Percentiles rank a stretch among this genome's conserved stretches.
Evolutionary conservation across 2,888 invertebrate species (phyloP).

Genomic region (Auanema sp.): DNA sequence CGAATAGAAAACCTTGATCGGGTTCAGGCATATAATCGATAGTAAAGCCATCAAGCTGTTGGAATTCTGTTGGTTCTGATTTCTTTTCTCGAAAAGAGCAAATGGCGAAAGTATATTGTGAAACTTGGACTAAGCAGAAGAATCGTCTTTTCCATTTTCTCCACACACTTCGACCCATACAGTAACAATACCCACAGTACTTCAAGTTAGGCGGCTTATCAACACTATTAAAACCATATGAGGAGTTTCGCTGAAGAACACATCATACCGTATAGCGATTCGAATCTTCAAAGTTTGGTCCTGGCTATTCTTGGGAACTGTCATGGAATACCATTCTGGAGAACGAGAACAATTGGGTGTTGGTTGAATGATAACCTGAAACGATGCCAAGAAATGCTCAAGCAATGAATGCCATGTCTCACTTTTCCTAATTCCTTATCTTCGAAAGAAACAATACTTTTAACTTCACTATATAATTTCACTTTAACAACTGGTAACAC

Average conservation of each 20-base stretch:
- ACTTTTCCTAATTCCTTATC: conserved; percentile 94
- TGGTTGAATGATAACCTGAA: conserved; percentile 68
- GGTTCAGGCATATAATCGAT: conserved; percentile 95
- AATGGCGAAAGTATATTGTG: conserved; percentile 99
- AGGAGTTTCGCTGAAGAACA: background rate
- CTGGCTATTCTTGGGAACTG: conserved; percentile 86
- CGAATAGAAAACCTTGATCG: conserved; percentile 76
- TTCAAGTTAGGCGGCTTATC: conserved; percentile 99
- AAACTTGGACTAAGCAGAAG: conserved; percentile 92
- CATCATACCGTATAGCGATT: conserved; percentile 76
- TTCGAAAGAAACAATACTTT: conserved; percentile 93
- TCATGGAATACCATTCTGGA: conserved; percentile 95
- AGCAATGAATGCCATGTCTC: background rate
- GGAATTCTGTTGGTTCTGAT: conserved; percentile 98
- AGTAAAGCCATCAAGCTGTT: conserved; percentile 98
- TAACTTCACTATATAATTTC: conserved; percentile 94
- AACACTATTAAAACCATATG: too few relatives aligned
- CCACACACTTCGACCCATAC: conserved; percentile 86
- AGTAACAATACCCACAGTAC: conserved; percentile 81
- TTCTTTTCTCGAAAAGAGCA: conserved; percentile 99
- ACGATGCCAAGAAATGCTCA: background rate
- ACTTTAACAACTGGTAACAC: conserved; percentile 92
- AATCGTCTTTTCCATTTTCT: conserved; percentile 99
- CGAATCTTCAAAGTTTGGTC: conserved; percentile 95
- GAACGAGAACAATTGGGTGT: conserved; percentile 71